Evolutionary conservation across 2,797 vertebrate species (phyloP), one percentile per base, ranked within the genome.

Genomic region (Coluber constrictor): DNA sequence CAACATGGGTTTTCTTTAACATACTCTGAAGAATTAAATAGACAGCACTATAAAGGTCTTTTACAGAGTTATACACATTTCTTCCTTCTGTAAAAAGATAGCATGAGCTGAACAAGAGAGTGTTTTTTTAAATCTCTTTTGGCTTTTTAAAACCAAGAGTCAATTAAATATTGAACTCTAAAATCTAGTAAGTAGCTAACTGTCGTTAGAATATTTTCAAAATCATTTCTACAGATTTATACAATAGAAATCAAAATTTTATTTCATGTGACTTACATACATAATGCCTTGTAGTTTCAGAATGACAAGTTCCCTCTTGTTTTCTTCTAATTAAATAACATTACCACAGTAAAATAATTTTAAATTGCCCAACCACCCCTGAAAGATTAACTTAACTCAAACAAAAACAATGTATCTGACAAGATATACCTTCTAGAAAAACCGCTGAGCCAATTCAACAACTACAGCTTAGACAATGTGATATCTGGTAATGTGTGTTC

Each of bases 281-380:
- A 56, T 55, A 87, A 51, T 27, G 15, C 18, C 29, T 88, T 61
- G 51, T 32, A 66, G 37, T 32, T 88, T 32, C 43, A 88, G 27
- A 63, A 56, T 83, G 23, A 32, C 11, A 88, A 83, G 54, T 37
- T 59, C 23, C 90, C 32, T 89, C 23, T 79, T 23, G 43, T 55
- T 70, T 90, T 70, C 43, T 92, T 94, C 27, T 54, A 87, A 90
- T 79, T 74, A 90, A 91, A 87, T 59, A 37, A 37, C n/a, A 74
- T 74, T 37, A 90, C 11, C 70, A 90, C 18, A 55, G 60, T 15
- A 89, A 86, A 93, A 15, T 8, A 57, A 18, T 60, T 60, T 18
- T 74, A 43, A 88, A 8, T 88, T 60, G 60, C n/a, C 88, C 2
- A 32, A 2, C 10, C 8, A 54, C 70, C 32, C 55, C 66, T 66